A percentile compares a stretch with the other conserved stretches of the same genome.
These are phyloP conservation scores for Apteryx owenii DNA, from an alignment of 2,113 vertebrate species.

Conservation along the genomic window DNA sequence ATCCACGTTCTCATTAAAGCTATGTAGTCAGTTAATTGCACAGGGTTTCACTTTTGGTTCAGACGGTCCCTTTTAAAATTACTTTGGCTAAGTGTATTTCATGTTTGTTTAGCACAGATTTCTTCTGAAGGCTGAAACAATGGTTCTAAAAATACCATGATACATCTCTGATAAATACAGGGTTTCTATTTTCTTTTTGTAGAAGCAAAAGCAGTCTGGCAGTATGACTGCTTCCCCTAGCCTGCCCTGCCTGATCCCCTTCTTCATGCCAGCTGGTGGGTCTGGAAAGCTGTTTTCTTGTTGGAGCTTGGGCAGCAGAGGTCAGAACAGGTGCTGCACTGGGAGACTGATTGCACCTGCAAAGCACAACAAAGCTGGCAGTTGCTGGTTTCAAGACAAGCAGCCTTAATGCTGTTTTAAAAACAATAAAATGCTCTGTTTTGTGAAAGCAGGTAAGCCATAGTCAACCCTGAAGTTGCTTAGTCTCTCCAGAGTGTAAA, in stretches of 20 bases:
- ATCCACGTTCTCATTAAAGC: neutral
- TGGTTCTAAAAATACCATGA: neutral
- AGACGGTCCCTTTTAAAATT: neutral
- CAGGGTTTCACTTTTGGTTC: neutral
- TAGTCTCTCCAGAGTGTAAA: neutral
- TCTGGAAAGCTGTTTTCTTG: neutral
- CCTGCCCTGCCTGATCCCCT: neutral
- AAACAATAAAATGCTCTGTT: neutral
- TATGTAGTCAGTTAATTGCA: rapidly evolving
- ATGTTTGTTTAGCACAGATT: neutral
- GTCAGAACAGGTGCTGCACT: neutral
- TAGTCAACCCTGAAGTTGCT: rapidly evolving
- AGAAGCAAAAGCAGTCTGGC: neutral
- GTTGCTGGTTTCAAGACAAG: neutral
- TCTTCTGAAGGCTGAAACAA: neutral
- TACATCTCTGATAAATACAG: neutral
- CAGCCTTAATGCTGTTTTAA: rapidly evolving
- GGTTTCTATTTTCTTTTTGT: rapidly evolving
- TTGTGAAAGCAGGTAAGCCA: neutral
- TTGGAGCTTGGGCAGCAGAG: neutral
- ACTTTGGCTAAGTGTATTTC: neutral
- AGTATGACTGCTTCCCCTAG: neutral
- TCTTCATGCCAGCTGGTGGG: rapidly evolving
- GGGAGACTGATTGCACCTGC: neutral
- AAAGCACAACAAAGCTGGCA: neutral